A percentile compares a stretch with the other conserved stretches of the same genome.
Conservation (phyloP, 2,888 invertebrate genomes). For the Philereme vetulata region DNA sequence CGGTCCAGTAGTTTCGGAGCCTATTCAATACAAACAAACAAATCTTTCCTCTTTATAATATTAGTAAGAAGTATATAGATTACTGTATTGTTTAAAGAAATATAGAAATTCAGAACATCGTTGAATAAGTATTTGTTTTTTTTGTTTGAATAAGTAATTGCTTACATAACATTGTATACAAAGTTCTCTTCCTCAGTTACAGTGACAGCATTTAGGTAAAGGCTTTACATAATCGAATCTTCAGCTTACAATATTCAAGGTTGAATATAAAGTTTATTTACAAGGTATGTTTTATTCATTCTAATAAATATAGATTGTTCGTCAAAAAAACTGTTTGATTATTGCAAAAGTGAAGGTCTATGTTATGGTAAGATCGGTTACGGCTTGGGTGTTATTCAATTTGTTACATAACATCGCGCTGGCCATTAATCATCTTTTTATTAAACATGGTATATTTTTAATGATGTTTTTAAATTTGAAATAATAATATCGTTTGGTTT, state of each 20-base stretch:
- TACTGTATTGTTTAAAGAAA: neutral
- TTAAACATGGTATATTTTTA: too few species aligned
- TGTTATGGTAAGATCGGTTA: constrained; percentile 1
- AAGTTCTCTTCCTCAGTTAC: neutral
- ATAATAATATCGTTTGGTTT: too few species aligned
- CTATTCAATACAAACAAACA: too few species aligned
- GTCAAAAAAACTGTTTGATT: constrained; percentile 8
- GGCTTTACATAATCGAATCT: constrained; percentile 6
- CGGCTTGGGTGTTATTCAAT: constrained; percentile 1
- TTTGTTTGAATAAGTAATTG: neutral
- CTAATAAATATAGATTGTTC: constrained; percentile 12
- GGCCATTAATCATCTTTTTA: too few species aligned
- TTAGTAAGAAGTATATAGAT: too few species aligned
- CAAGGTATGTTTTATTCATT: constrained; percentile 18
- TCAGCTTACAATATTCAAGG: constrained; percentile 22
- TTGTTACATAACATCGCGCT: neutral
- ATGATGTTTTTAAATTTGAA: too few species aligned
- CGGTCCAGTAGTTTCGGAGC: too few species aligned
- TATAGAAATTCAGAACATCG: neutral
- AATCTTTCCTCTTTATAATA: too few species aligned
- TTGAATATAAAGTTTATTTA: constrained; percentile 19
- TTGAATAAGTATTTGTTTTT: neutral
- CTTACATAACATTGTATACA: neutral
- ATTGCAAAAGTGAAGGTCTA: neutral
- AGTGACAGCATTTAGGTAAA: neutral